These are phyloP conservation scores for Pseudopodoces humilis DNA, from an alignment of 2,113 vertebrate species.

Conservation along the genomic window DNA sequence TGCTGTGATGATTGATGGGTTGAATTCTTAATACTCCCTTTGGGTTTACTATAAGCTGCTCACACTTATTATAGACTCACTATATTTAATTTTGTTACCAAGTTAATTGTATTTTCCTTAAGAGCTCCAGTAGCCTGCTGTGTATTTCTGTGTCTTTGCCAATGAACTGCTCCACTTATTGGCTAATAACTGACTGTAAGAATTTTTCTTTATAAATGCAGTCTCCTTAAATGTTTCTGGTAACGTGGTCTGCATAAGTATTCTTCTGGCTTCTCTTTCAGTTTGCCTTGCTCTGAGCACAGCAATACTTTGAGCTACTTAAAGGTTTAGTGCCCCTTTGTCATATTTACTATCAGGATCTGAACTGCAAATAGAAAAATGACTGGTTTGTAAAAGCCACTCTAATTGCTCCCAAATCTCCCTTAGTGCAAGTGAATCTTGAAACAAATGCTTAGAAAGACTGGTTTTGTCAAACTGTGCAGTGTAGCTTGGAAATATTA, in stretches of 20 bases:
- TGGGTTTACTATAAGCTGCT: conserved; percentile 50
- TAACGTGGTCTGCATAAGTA: background rate
- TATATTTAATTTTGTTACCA: conserved; percentile 59
- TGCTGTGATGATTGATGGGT: conserved; percentile 41
- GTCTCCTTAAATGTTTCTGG: conserved; percentile 3
- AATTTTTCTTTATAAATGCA: conserved; percentile 35
- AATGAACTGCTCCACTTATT: conserved; percentile 41
- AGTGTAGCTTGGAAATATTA: background rate
- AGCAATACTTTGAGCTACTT: background rate
- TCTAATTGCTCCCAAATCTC: conserved; percentile 14
- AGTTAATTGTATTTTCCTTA: conserved; percentile 64
- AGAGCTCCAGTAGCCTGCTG: conserved; percentile 43
- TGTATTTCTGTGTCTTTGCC: conserved; percentile 41
- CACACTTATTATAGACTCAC: conserved; percentile 40
- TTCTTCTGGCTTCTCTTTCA: background rate
- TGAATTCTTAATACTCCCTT: conserved; percentile 54
- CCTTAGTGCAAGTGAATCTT: background rate
- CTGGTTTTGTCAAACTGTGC: background rate
- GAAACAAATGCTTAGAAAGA: conserved; percentile 9
- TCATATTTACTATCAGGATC: conserved; percentile 41
- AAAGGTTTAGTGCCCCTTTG: conserved; percentile 8
- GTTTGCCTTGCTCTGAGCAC: background rate
- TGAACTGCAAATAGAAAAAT: conserved; percentile 5
- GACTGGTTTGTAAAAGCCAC: background rate
- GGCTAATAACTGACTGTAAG: conserved; percentile 53